Evolutionary conservation across 2,113 vertebrate genomes (phyloP), one percentile per base, ranked within the genome.

Genomic region (Anhinga rufa): DNA sequence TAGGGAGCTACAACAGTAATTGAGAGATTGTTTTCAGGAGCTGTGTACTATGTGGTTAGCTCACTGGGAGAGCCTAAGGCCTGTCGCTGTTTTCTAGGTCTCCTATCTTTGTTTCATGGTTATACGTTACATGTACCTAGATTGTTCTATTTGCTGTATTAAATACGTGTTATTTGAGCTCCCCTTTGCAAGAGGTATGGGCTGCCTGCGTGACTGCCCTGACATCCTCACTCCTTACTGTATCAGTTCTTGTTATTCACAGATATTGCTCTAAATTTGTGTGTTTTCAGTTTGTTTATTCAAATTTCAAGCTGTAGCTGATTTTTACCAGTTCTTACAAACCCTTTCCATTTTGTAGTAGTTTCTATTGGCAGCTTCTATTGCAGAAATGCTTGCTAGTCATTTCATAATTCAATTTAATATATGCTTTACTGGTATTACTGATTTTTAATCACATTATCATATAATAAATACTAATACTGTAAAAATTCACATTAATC

Each of bases 41-140:
- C 48, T 95, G 22, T 40, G 14, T 54, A 11, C n/a, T 72, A 10
- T 74, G 40, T 24, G 49, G 10, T 52, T 92, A 6, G 3, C 36
- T 86, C 3, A 0, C 42, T 80, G 34, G 29, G 19, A 57, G 14
- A 61, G 7, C 68, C 58, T 68, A 7, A 85, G 69, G 34, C 49
- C 76, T 4, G 1, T 65, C 2, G 3, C 25, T 40, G 12, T 76
- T 76, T 82, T 65, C 40, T 88, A 4, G 26, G 9, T 52, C 18
- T 74, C 29, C 58, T 64, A 11, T 71, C 52, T 80, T 49, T 55
- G 44, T 72, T 93, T 81, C 36, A 6, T 20, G 51, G 24, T 69
- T 66, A 12, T 52, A 34, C 2, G 0, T 62, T 36, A 31, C 13
- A 2, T 4, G 2, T 32, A 22, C 22, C n/a, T 36, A 18, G 17